A percentile compares a stretch with the other conserved stretches of the same genome.
phyloP scores from a whole-genome alignment of 2,888 invertebrate species.

The Sepiola atlantica region DNA sequence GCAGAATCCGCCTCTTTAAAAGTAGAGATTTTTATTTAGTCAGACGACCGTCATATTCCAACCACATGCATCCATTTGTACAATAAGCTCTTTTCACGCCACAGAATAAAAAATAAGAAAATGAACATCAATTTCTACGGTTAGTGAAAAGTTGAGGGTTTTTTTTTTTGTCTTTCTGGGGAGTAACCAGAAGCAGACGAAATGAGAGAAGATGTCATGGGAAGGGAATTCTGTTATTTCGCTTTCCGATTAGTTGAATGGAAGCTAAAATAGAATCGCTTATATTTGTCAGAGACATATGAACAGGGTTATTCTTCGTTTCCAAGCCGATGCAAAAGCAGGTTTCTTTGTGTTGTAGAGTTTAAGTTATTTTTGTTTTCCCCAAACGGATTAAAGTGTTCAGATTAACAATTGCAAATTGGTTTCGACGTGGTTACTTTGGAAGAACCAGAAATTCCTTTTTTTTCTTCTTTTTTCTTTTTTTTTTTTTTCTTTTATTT shows the following conservation, averaged over 20 bases:
- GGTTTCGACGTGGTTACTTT: not conserved
- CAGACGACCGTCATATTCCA: not conserved
- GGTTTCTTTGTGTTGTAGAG: not conserved
- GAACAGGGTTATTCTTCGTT: not conserved
- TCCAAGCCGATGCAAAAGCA: not conserved
- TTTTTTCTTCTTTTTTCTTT: not conserved
- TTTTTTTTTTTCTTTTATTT: not conserved
- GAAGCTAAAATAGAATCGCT: not conserved
- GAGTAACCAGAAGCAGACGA: not conserved
- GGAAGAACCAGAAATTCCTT: not conserved
- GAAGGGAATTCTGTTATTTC: not conserved
- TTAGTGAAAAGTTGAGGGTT: not conserved
- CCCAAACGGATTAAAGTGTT: not conserved
- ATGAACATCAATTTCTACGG: not conserved
- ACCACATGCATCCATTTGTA: not conserved
- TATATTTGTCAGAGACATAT: not conserved
- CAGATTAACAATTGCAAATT: not conserved
- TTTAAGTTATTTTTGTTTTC: not conserved
- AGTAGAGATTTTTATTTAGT: not conserved
- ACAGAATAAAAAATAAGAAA: slow-evolving; percentile 8
- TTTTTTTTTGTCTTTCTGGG: not conserved
- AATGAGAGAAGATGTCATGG: not conserved
- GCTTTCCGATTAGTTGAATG: not conserved
- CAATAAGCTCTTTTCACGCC: not conserved
- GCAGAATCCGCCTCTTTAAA: not conserved